Conservation (phyloP, 2,113 vertebrate genomes). For the Lepisosteus osseus region DNA sequence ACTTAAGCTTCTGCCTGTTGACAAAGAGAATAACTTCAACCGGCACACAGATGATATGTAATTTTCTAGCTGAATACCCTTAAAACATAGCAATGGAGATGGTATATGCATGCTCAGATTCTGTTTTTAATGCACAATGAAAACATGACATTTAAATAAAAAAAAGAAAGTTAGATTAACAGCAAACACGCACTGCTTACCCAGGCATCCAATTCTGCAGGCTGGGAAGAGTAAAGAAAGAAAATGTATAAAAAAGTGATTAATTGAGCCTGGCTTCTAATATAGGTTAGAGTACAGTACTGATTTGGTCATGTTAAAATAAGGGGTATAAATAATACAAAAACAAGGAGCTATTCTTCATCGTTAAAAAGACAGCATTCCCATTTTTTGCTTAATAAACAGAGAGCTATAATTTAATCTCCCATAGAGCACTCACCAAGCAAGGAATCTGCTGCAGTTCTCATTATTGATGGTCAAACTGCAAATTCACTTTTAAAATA, state of each 20-base stretch:
- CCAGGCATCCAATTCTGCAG: slow-evolving; percentile 75
- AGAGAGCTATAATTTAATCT: slow-evolving; percentile 31
- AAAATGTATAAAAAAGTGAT: slow-evolving; percentile 41
- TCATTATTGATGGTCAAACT: slow-evolving; percentile 11
- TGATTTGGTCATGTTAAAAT: slow-evolving; percentile 24
- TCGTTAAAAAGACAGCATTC: slow-evolving; percentile 31
- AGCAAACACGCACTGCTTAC: slow-evolving; percentile 63
- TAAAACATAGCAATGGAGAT: slow-evolving; percentile 78
- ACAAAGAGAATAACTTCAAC: slow-evolving; percentile 59
- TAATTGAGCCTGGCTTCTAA: slow-evolving; percentile 44
- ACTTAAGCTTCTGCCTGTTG: slow-evolving; percentile 33
- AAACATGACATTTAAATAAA: slow-evolving; percentile 81
- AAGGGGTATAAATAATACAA: slow-evolving; percentile 22
- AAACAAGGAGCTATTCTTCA: slow-evolving; percentile 15
- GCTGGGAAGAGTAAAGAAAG: slow-evolving; percentile 61
- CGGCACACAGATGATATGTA: slow-evolving; percentile 80
- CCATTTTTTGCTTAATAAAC: slow-evolving; percentile 25
- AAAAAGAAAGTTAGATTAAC: slow-evolving; percentile 58
- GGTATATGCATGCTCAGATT: slow-evolving; percentile 41
- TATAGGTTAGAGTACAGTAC: slow-evolving; percentile 12
- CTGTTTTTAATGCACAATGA: slow-evolving; percentile 68
- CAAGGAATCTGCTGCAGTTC: slow-evolving; percentile 2
- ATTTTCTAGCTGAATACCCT: slow-evolving; percentile 91
- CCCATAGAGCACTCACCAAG: slow-evolving; percentile 20
- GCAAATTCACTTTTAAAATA: neutral